These are phyloP conservation scores for Ormyrus pomaceus DNA, from an alignment of 2,888 invertebrate species.

Conservation along the genomic window DNA sequence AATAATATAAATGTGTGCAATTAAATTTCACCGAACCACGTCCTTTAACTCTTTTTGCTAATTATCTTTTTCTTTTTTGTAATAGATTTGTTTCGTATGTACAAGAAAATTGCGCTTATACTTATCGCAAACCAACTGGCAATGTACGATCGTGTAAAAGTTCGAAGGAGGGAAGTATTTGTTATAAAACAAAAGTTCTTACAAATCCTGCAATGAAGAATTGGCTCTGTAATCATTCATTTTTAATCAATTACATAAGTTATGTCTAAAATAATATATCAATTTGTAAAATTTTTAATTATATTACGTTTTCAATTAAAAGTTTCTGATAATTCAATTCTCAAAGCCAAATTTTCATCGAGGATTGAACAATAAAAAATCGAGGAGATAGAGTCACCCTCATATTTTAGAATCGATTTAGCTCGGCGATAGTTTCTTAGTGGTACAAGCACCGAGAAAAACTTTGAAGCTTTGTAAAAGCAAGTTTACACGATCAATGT, in stretches of 20 bases:
- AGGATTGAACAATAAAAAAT: constrained; percentile 3
- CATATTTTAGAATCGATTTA: constrained; percentile 26
- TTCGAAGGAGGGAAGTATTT: not conserved
- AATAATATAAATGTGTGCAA: not conserved
- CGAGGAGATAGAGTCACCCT: not conserved
- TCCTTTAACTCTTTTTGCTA: constrained; percentile 4
- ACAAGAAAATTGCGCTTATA: constrained; percentile 14
- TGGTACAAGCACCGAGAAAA: constrained; percentile 34
- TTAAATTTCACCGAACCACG: constrained; percentile 31
- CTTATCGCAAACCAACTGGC: constrained; percentile 16
- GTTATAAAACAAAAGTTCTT: not conserved
- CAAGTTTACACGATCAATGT: constrained; percentile 21
- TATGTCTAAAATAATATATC: not conserved
- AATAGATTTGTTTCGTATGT: constrained; percentile 2
- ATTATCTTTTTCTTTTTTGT: not conserved
- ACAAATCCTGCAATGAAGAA: not conserved
- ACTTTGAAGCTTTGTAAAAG: constrained; percentile 30
- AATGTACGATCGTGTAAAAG: constrained; percentile 16
- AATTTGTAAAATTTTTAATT: too few relatives aligned
- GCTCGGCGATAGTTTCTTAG: constrained; percentile 23
- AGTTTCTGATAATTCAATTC: not conserved
- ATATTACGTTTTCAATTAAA: too few relatives aligned
- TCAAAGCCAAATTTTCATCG: not conserved
- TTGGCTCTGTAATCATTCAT: not conserved
- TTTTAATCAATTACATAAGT: too few relatives aligned